Evolutionary conservation across 2,888 invertebrate species (phyloP).

Genomic region (Zygogramma bicolorata): DNA sequence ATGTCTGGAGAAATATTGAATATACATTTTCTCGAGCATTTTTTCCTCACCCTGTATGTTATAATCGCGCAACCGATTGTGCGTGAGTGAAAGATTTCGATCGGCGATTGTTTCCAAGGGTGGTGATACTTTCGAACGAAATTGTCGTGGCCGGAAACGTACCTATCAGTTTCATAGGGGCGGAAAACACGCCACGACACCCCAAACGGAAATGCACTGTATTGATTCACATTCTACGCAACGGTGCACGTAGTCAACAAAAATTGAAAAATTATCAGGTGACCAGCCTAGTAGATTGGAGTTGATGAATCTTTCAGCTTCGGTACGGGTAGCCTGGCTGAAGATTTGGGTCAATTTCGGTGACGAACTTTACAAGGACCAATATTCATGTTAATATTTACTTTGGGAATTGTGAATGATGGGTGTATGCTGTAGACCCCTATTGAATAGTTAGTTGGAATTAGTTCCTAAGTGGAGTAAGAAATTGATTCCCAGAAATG

Average conservation of each 20-base stretch:
- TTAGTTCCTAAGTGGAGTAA: slow-evolving; percentile 15
- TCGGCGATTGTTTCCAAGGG: neutral
- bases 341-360: neutral
- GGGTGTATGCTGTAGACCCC: neutral
- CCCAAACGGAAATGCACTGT: neutral
- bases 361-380: neutral
- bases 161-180: neutral
- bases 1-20: no score
- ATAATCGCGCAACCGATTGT: neutral
- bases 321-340: no score
- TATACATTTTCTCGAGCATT: no score
- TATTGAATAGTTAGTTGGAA: neutral
- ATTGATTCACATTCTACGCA: neutral
- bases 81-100: neutral
- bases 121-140: neutral
- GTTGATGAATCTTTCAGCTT: neutral
- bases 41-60: neutral
- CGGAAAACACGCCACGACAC: neutral
- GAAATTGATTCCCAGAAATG: neutral
- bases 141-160: neutral
- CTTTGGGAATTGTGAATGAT: neutral
- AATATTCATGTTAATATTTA: neutral
- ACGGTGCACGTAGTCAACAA: neutral
- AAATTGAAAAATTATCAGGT: neutral
- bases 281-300: neutral